Evolutionary conservation across 2,888 invertebrate species (phyloP).

Genomic region (Andrena chrysosceles): DNA sequence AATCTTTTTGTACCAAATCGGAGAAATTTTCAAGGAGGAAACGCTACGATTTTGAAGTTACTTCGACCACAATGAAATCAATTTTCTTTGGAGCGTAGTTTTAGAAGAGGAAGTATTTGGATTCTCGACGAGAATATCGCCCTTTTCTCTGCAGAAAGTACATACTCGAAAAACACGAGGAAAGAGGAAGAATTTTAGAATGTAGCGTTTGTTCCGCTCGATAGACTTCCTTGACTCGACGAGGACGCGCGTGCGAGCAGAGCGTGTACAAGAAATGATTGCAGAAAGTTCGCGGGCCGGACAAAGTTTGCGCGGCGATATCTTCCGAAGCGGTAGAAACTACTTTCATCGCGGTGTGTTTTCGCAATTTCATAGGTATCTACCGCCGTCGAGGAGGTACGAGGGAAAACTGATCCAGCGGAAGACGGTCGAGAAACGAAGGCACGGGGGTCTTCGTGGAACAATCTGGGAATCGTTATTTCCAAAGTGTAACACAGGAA

Average conservation of each 20-base stretch:
- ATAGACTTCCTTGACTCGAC: conserved; percentile 15
- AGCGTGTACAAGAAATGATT: conserved; percentile 28
- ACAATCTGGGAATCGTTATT: background rate
- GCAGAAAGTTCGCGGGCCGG: conserved; percentile 46
- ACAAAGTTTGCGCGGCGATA: conserved; percentile 44
- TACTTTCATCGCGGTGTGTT: conserved; percentile 22
- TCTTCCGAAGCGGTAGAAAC: conserved; percentile 18
- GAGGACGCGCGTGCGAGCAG: background rate
- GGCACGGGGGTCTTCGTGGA: background rate
- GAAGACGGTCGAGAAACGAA: background rate
- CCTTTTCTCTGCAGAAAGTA: background rate
- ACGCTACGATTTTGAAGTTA: background rate
- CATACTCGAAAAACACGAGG: background rate
- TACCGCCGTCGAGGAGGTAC: background rate
- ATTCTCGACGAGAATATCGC: background rate
- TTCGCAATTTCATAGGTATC: conserved; percentile 21
- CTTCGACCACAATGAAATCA: background rate
- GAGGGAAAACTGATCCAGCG: background rate
- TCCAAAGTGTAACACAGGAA: background rate
- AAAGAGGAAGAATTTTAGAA: conserved; percentile 4
- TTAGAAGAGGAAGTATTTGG: background rate
- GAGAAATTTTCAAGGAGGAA: background rate
- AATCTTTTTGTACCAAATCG: background rate
- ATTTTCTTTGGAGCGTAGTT: background rate
- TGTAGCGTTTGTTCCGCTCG: background rate